Evolutionary conservation across 2,113 vertebrate genomes (phyloP).

Genomic region (Anas platyrhynchos): DNA sequence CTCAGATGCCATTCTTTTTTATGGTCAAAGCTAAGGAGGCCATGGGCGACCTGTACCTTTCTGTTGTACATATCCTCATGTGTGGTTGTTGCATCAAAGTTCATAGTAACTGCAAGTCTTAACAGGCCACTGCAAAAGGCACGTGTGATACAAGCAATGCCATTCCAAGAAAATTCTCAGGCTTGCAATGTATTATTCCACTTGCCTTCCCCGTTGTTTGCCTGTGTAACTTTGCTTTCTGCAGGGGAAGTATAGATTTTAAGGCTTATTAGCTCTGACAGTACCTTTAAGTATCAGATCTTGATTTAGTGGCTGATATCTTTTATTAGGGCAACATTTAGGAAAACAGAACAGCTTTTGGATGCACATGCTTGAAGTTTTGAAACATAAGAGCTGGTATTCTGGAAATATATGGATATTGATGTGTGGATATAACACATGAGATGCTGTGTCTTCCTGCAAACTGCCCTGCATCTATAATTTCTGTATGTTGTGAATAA

Average conservation of each 20-base stretch:
- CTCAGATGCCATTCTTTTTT: not conserved
- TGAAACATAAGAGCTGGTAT: not conserved
- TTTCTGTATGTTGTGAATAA: not conserved
- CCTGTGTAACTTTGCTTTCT: not conserved
- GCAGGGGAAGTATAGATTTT: not conserved
- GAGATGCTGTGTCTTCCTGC: not conserved
- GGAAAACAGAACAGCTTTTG: not conserved
- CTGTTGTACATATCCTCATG: not conserved
- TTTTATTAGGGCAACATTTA: not conserved
- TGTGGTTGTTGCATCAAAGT: not conserved
- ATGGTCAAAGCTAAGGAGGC: not conserved
- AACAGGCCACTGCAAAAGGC: not conserved
- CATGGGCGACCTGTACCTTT: not conserved
- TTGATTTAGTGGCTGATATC: not conserved
- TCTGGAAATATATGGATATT: not conserved
- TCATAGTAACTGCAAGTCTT: not conserved
- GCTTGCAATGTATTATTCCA: not conserved
- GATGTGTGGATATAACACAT: too few species aligned
- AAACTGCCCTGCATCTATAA: not conserved
- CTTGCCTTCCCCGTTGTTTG: not conserved
- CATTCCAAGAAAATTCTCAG: not conserved
- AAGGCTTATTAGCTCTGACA: not conserved
- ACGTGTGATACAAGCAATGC: not conserved
- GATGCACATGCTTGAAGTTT: not conserved
- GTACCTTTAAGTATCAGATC: not conserved